phyloP scores from a whole-genome alignment of 2,888 invertebrate species.

The Chrysolina oricalcia region DNA sequence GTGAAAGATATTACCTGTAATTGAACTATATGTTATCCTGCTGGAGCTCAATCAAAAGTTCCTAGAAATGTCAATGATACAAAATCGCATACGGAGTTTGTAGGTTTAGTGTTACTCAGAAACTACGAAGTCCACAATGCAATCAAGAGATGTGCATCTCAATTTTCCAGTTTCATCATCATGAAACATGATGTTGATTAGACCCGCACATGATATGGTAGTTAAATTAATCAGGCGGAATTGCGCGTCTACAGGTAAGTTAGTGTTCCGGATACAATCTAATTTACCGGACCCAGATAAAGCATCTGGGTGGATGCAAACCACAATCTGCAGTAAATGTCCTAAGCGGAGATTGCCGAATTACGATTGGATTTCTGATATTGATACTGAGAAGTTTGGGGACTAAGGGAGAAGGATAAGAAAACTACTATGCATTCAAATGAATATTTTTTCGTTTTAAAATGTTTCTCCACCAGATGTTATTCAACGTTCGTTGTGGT shows the following conservation, averaged over 20 bases:
- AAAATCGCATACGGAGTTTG: no score
- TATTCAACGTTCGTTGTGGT: no score
- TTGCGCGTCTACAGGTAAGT: constrained; percentile 40
- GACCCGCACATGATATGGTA: constrained; percentile 38
- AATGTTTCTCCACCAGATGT: no score
- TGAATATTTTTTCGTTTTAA: no score
- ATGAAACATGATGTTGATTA: constrained; percentile 38
- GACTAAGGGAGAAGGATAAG: no score
- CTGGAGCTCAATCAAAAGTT: no score
- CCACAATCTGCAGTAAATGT: not conserved
- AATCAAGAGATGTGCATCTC: constrained; percentile 13
- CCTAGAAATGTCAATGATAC: no score
- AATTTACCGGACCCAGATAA: constrained; percentile 37
- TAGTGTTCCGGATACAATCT: constrained; percentile 38
- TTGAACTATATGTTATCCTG: no score
- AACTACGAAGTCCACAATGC: not conserved
- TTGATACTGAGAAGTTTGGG: not conserved
- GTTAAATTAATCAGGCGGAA: constrained; percentile 46
- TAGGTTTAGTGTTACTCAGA: no score
- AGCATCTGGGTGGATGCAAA: not conserved
- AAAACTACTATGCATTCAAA: no score
- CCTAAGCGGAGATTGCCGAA: not conserved
- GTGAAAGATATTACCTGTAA: no score
- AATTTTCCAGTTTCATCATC: constrained; percentile 30
- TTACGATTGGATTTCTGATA: not conserved